These are phyloP conservation scores for Daktulosphaira vitifoliae DNA, from an alignment of 1,140 invertebrate genomes.

Conservation along the genomic window DNA sequence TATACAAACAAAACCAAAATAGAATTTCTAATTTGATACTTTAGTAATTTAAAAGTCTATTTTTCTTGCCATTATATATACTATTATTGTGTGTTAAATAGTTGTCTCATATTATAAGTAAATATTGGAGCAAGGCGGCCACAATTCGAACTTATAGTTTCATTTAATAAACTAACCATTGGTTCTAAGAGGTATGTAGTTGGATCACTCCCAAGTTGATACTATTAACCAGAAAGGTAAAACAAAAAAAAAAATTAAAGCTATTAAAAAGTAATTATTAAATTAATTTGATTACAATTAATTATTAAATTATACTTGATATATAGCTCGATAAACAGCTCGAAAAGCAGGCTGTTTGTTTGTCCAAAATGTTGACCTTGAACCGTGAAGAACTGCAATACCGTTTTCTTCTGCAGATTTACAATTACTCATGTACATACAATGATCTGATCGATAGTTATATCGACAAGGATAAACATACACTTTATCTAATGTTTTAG, in stretches of 20 bases:
- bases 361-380: constrained; percentile 72
- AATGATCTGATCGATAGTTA: constrained; percentile 90
- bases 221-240: too few relatives aligned
- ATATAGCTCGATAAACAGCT: constrained; percentile 62
- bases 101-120: constrained; percentile 22
- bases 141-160: constrained; percentile 10
- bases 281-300: too few relatives aligned
- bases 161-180: background rate
- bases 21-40: too few relatives aligned
- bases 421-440: constrained; percentile 86
- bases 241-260: too few relatives aligned
- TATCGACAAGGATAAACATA: constrained; percentile 75
- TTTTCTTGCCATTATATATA: too few relatives aligned
- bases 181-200: constrained; percentile 15
- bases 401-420: constrained; percentile 63
- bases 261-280: too few relatives aligned
- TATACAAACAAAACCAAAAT: too few relatives aligned
- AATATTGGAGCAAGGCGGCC: constrained; percentile 23
- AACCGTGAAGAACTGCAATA: constrained; percentile 79
- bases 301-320: constrained; percentile 46
- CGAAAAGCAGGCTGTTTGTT: constrained; percentile 79
- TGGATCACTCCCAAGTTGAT: constrained; percentile 18
- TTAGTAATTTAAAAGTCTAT: too few relatives aligned
- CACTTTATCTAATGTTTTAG: constrained; percentile 59
- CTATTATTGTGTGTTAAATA: constrained; percentile 6